Conservation (phyloP, 2,797 vertebrate species). For the Hipposideros larvatus region DNA sequence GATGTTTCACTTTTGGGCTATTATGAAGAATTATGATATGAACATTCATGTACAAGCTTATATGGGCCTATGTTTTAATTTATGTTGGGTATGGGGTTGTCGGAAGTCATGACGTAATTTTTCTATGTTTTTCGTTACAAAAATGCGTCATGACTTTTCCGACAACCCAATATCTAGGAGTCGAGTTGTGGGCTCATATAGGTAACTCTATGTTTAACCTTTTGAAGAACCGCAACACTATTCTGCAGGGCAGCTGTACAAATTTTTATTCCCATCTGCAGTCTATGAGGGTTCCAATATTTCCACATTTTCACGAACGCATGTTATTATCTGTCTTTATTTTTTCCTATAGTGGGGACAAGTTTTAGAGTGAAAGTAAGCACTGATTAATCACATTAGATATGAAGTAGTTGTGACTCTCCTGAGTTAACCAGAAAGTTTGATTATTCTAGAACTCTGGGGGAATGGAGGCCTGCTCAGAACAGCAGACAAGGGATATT, state of each 20-base stretch:
- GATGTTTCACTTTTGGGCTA: background rate
- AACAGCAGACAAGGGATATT: background rate
- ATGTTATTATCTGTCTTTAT: background rate
- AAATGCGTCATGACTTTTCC: no score
- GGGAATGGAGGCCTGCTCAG: background rate
- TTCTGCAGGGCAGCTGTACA: background rate
- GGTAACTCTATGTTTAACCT: background rate
- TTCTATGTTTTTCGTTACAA: no score
- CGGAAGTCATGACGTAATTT: no score
- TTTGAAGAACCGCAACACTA: background rate
- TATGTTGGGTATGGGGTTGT: background rate
- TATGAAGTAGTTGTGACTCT: background rate
- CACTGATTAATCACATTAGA: background rate
- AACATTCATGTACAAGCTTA: background rate
- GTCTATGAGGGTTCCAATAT: background rate
- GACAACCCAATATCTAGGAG: background rate
- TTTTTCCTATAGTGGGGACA: background rate
- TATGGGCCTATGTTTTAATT: background rate
- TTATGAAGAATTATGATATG: background rate
- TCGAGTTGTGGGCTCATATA: background rate
- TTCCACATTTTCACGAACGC: background rate
- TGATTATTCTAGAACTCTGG: background rate
- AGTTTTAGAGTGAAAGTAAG: conserved; percentile 18
- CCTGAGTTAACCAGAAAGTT: background rate
- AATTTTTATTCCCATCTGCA: background rate